A percentile compares a stretch with the other conserved stretches of the same genome.
Conservation (phyloP, 2,797 vertebrate species). For the Lepilemur ruficaudatus region DNA sequence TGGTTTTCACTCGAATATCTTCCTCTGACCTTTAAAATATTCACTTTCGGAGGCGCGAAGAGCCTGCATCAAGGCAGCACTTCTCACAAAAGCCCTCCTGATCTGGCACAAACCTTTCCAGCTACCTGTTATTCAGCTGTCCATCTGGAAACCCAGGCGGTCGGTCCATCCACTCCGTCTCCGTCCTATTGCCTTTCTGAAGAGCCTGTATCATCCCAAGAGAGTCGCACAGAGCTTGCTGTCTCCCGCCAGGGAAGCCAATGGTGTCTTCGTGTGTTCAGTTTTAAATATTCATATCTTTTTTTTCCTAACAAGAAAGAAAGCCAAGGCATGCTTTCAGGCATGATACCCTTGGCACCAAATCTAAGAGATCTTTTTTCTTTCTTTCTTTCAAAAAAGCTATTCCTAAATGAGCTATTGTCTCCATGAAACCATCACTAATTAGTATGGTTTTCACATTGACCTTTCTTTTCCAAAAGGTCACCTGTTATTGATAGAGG, state of each 20-base stretch:
- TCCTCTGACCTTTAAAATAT: neutral
- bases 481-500: neutral
- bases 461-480: conserved; percentile 33
- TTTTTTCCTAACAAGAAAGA: neutral
- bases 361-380: neutral
- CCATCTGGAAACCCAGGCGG: neutral
- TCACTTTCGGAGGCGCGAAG: neutral
- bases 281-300: neutral
- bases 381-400: neutral
- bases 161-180: neutral
- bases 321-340: neutral
- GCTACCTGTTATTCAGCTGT: neutral
- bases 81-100: neutral
- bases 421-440: conserved; percentile 22
- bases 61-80: neutral
- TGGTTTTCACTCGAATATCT: neutral
- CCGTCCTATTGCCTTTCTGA: neutral
- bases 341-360: neutral
- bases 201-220: neutral
- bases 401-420: conserved; percentile 15
- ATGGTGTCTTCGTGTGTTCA: neutral
- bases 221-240: neutral
- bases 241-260: neutral
- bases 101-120: neutral
- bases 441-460: neutral